Percentiles rank a stretch among this genome's conserved stretches.
These are phyloP conservation scores for Netelia melanura DNA, from an alignment of 2,888 invertebrate genomes.

Conservation along the genomic window DNA sequence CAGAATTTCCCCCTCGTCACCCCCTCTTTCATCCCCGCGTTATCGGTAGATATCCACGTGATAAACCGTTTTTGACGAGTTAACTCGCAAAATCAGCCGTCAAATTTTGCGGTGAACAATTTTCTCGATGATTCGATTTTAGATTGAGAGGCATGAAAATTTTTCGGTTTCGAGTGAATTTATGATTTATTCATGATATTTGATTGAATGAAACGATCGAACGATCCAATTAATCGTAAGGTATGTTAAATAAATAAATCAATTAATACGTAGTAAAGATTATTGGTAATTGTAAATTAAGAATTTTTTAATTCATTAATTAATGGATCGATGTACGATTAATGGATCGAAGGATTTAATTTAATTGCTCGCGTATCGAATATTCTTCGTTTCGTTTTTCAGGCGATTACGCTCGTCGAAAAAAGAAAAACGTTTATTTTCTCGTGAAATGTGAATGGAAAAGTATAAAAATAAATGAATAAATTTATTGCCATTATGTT, in stretches of 20 bases:
- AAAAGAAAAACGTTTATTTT: neutral
- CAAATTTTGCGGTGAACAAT: neutral
- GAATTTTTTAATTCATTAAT: neutral
- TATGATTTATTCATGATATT: too few species aligned
- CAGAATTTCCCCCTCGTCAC: neutral
- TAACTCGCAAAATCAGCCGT: constrained; percentile 3
- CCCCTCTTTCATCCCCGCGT: neutral
- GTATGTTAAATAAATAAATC: too few species aligned
- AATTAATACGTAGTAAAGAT: too few species aligned
- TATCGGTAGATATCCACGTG: neutral
- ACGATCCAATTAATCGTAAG: too few species aligned
- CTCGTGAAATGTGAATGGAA: neutral
- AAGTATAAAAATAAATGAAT: constrained; percentile 22
- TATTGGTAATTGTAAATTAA: too few species aligned
- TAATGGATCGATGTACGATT: neutral
- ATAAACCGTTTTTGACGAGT: constrained; percentile 20
- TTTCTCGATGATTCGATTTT: neutral
- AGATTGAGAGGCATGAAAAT: neutral
- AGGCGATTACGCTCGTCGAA: neutral
- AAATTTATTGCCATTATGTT: constrained; percentile 24
- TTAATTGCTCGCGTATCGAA: too few species aligned
- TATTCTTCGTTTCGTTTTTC: neutral
- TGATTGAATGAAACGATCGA: too few species aligned
- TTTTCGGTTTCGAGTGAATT: neutral
- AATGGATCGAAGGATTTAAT: neutral